A percentile compares a stretch with the other conserved stretches of the same genome.
phyloP scores from a whole-genome alignment of 2,888 invertebrate species.

The Frankliniella fusca region DNA sequence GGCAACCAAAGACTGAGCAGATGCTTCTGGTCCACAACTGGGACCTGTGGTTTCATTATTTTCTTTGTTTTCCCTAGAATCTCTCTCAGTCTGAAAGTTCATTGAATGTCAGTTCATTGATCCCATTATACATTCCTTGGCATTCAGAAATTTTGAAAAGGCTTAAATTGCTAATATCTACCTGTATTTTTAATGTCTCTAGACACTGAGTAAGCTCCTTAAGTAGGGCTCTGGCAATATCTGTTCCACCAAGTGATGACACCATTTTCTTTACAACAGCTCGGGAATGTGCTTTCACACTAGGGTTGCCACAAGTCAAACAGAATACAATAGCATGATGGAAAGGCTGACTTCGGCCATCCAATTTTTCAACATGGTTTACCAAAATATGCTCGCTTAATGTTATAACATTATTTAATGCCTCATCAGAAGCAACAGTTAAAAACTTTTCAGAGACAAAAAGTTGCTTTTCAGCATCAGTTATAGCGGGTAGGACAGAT shows the following conservation, averaged over 20 bases:
- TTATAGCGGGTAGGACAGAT: constrained; percentile 64
- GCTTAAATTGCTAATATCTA: constrained; percentile 33
- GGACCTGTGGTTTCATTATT: constrained; percentile 43
- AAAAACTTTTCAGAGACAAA: constrained; percentile 81
- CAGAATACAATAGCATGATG: constrained; percentile 68
- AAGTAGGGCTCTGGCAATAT: constrained; percentile 60
- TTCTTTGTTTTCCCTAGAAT: constrained; percentile 46
- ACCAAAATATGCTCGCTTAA: constrained; percentile 68
- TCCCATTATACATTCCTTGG: neutral
- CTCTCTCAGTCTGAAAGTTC: constrained; percentile 41
- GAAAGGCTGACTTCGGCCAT: constrained; percentile 61
- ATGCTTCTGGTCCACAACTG: constrained; percentile 44
- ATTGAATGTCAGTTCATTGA: neutral
- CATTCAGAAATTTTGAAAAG: constrained; percentile 42
- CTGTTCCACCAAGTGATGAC: constrained; percentile 56
- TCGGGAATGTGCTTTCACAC: constrained; percentile 60
- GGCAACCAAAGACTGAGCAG: constrained; percentile 46
- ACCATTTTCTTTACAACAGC: constrained; percentile 59
- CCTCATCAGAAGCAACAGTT: constrained; percentile 65
- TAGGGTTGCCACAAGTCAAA: constrained; percentile 59
- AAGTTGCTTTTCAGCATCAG: constrained; percentile 71
- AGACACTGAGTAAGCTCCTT: constrained; percentile 63
- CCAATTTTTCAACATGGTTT: constrained; percentile 64
- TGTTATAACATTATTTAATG: constrained; percentile 64
- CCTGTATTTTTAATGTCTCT: constrained; percentile 56